Conservation (phyloP, 37 sponge, comb jelly and placozoan genomes). For the Chondrosia reniformis region DNA sequence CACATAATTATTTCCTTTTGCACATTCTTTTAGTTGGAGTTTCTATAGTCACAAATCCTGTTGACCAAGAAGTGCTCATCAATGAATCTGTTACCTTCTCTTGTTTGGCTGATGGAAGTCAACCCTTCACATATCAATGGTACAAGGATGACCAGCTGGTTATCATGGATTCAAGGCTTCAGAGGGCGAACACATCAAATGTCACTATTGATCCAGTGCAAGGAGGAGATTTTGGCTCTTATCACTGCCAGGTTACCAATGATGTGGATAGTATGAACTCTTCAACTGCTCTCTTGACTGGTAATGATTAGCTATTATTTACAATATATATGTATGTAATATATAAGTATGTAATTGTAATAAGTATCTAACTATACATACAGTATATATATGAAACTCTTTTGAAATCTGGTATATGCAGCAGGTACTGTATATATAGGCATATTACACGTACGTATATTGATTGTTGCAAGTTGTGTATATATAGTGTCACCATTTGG, state of each 20-base stretch:
- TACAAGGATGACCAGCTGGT: constrained; percentile 2
- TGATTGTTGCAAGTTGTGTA: neutral
- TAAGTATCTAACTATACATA: too few species aligned
- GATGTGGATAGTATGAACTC: neutral
- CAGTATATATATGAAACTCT: too few species aligned
- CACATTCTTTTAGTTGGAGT: constrained; percentile 28
- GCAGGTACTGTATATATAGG: neutral
- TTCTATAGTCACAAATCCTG: neutral
- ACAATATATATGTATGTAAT: too few species aligned
- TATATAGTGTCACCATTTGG: constrained; percentile 8
- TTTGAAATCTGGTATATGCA: neutral
- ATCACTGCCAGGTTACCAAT: neutral
- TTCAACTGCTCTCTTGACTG: neutral
- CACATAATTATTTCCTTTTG: too few species aligned
- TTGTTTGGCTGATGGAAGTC: constrained; percentile 1
- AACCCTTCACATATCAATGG: constrained; percentile 26
- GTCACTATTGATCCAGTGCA: neutral
- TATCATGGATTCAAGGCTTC: neutral
- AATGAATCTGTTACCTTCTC: neutral
- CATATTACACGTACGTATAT: neutral
- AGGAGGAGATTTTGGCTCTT: neutral
- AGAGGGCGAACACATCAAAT: neutral
- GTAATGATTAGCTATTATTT: too few species aligned
- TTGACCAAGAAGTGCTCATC: neutral
- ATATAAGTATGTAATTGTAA: too few species aligned